Percentiles rank a stretch among this genome's conserved stretches.
Conservation (phyloP, 2,113 vertebrate species). For the Meleagris gallopavo region DNA sequence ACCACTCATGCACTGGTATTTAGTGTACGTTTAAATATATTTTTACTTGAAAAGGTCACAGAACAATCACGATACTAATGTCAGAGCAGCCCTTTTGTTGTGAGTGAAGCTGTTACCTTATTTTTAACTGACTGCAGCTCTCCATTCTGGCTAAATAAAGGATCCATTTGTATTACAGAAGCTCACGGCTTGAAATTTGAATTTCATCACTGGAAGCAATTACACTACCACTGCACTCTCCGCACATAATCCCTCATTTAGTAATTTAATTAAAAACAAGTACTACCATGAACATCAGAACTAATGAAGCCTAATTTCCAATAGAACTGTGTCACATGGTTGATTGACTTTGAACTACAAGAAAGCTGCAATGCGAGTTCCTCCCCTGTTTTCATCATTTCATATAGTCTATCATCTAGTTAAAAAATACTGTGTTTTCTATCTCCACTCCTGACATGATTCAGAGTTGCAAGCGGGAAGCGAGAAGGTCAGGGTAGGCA, state of each 20-base stretch:
- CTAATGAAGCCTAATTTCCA: constrained; percentile 51
- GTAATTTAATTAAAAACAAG: constrained; percentile 70
- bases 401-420: not conserved
- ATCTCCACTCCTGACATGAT: not conserved
- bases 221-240: constrained; percentile 23
- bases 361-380: not conserved
- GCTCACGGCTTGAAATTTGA: constrained; percentile 32
- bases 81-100: not conserved
- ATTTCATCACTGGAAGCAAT: constrained; percentile 61
- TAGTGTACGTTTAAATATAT: not conserved
- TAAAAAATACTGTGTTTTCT: not conserved
- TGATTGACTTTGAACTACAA: not conserved
- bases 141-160: constrained; percentile 7
- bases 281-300: constrained; percentile 18
- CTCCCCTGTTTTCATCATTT: not conserved
- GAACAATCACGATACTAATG: not conserved
- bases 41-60: constrained; percentile 9
- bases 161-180: constrained; percentile 27
- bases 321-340: not conserved
- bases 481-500: not conserved
- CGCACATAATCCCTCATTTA: constrained; percentile 49
- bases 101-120: constrained; percentile 1
- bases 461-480: not conserved
- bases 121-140: constrained; percentile 7
- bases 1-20: not conserved